These are phyloP conservation scores for Larimichthys polyactis DNA, from an alignment of 2,113 vertebrate genomes.

Conservation along the genomic window DNA sequence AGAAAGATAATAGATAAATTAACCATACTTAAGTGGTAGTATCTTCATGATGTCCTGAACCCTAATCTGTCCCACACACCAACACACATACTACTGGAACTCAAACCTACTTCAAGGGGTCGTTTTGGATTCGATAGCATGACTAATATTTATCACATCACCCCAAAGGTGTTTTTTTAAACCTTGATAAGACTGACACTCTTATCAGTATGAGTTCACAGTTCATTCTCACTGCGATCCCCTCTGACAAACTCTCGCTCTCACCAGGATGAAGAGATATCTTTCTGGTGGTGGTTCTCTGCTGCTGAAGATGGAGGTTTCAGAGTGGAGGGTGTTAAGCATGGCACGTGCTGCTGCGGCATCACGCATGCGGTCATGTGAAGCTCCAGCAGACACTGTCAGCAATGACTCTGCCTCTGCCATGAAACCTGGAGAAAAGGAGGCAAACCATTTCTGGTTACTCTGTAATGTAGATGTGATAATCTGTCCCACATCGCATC, in stretches of 20 bases:
- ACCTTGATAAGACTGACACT: neutral
- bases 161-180: neutral
- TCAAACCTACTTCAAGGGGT: neutral
- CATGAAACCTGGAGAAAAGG: conserved; percentile 81
- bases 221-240: accelerated
- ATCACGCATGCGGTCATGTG: conserved; percentile 85
- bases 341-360: conserved; percentile 80
- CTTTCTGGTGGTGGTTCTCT: conserved; percentile 84
- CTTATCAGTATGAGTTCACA: conserved; percentile 1
- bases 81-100: neutral
- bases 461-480: neutral
- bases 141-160: neutral
- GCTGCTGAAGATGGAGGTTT: conserved; percentile 84
- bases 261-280: conserved; percentile 90
- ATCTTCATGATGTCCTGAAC: too few relatives aligned
- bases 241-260: neutral
- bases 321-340: conserved; percentile 78
- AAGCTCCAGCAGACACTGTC: conserved; percentile 79
- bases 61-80: neutral
- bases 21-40: too few relatives aligned
- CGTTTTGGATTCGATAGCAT: neutral
- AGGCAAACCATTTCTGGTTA: neutral
- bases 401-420: conserved; percentile 87
- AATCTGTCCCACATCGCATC: neutral
- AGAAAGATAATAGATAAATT: too few relatives aligned